These are phyloP conservation scores for Polyploca ridens DNA, from an alignment of 2,888 invertebrate species.

Conservation along the genomic window DNA sequence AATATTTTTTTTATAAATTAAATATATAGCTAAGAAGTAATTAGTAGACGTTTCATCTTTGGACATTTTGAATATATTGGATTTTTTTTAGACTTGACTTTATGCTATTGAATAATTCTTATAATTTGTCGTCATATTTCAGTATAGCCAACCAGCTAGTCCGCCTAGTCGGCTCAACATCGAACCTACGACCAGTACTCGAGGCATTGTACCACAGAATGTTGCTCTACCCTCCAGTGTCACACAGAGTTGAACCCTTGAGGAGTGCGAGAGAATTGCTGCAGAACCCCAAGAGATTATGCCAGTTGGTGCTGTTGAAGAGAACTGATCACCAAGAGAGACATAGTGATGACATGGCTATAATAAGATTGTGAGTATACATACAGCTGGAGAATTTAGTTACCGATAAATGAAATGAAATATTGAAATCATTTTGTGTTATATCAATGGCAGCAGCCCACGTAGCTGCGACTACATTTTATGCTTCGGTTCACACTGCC, in stretches of 20 bases:
- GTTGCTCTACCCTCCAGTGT: slow-evolving; percentile 93
- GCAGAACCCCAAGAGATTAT: slow-evolving; percentile 90
- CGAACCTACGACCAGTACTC: slow-evolving; percentile 94
- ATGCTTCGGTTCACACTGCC: too few relatives aligned
- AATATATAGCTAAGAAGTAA: too few relatives aligned
- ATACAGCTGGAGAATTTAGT: background rate
- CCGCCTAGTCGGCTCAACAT: slow-evolving; percentile 93
- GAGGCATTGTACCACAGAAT: slow-evolving; percentile 97
- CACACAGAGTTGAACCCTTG: slow-evolving; percentile 93
- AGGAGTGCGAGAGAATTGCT: slow-evolving; percentile 92
- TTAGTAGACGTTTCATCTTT: background rate
- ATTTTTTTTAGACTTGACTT: background rate
- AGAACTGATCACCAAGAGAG: slow-evolving; percentile 83
- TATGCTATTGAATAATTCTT: background rate
- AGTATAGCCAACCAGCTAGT: slow-evolving; percentile 96
- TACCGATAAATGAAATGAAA: too few relatives aligned
- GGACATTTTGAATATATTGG: background rate
- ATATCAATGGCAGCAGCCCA: too few relatives aligned
- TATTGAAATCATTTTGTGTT: too few relatives aligned
- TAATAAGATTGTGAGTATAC: slow-evolving; percentile 89
- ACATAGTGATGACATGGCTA: slow-evolving; percentile 91
- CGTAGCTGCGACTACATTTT: too few relatives aligned
- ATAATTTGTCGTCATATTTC: slow-evolving; percentile 26
- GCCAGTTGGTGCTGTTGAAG: slow-evolving; percentile 89
- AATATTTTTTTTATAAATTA: too few relatives aligned